A percentile compares a stretch with the other conserved stretches of the same genome.
Conservation (phyloP, 2,113 vertebrate genomes). For the Muntiacus muntjak region DNA sequence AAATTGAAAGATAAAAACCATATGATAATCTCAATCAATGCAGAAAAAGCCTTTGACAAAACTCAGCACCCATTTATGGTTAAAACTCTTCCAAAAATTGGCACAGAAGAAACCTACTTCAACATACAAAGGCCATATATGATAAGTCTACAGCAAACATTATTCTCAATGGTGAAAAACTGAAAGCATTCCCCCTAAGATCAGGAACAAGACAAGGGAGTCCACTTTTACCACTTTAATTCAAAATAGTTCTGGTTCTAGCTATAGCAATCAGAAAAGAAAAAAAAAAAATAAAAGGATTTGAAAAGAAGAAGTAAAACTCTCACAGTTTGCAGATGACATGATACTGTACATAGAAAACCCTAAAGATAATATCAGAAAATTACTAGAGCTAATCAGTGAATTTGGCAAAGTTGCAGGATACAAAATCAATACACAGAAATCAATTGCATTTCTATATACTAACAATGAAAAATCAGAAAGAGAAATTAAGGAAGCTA, state of each 20-base stretch:
- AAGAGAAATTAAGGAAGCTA: neutral
- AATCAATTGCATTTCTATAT: neutral
- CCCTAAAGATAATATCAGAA: neutral
- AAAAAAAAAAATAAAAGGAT: neutral
- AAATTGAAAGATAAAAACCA: neutral
- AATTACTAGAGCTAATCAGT: neutral
- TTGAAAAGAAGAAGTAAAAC: neutral
- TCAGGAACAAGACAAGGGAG: neutral
- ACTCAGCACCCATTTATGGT: neutral
- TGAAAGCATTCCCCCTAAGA: neutral
- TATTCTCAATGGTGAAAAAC: neutral
- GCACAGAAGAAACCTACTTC: neutral
- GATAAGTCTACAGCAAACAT: neutral
- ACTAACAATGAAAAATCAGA: neutral
- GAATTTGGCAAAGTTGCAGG: neutral
- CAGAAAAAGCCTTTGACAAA: neutral
- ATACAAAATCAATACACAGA: neutral
- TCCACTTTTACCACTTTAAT: neutral
- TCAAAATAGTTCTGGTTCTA: neutral
- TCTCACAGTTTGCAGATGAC: neutral
- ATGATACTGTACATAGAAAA: neutral
- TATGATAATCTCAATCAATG: neutral
- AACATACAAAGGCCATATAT: neutral
- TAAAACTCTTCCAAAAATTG: neutral
- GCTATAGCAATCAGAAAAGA: neutral